Evolutionary conservation across 2,113 vertebrate species (phyloP).

Genomic region (Pampusana beccarii): DNA sequence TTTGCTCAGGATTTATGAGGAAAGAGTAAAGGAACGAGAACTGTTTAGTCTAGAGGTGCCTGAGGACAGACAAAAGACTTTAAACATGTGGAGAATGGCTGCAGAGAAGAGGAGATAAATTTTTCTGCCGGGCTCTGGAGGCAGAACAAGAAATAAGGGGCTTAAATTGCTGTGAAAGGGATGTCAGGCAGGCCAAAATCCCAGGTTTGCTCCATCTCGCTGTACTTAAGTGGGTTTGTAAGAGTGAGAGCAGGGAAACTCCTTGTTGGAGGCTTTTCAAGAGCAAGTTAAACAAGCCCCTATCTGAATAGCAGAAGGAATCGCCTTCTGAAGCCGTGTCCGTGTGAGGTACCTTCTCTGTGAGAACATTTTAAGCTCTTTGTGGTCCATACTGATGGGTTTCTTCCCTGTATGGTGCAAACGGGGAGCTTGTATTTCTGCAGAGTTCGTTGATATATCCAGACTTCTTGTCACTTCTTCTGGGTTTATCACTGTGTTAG

Average conservation of each 20-base stretch:
- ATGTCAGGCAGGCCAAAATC: background rate
- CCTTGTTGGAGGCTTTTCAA: background rate
- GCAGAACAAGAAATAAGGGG: background rate
- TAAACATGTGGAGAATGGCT: background rate
- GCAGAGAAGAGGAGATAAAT: background rate
- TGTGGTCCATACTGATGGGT: background rate
- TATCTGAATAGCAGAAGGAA: background rate
- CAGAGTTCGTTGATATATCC: background rate
- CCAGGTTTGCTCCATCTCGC: background rate
- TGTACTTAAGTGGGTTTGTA: background rate
- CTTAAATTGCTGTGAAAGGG: background rate
- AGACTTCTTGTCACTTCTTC: background rate
- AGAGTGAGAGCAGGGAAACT: background rate
- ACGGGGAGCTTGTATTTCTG: background rate
- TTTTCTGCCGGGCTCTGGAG: background rate
- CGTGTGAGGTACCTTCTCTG: background rate
- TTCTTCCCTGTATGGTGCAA: background rate
- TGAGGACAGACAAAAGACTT: background rate
- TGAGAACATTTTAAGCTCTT: background rate
- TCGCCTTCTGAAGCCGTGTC: background rate
- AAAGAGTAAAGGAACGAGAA: background rate
- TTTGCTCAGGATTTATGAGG: background rate
- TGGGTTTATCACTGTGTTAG: too few relatives aligned
- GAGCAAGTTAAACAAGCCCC: background rate
- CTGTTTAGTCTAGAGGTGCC: background rate